phyloP scores from a whole-genome alignment of 1,140 invertebrate genomes.

The Drusus annulatus region DNA sequence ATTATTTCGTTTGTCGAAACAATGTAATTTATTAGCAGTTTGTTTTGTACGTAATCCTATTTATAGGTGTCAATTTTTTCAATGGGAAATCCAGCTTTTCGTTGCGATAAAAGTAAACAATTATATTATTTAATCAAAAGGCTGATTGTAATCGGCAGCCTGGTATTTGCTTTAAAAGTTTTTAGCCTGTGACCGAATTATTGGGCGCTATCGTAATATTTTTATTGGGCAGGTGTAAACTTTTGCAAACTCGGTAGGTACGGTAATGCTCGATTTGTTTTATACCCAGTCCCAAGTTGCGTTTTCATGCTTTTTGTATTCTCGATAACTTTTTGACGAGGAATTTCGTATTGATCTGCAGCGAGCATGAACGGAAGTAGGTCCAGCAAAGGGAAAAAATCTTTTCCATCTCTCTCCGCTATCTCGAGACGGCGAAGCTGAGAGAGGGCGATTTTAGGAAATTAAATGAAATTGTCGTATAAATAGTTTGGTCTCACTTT shows the following conservation, averaged over 20 bases:
- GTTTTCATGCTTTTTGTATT: slow-evolving; percentile 42
- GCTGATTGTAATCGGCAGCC: no score
- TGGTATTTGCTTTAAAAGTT: background rate
- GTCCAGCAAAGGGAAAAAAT: slow-evolving; percentile 1
- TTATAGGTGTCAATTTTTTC: no score
- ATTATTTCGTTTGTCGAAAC: no score
- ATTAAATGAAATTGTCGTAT: slow-evolving; percentile 47
- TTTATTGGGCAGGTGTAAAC: slow-evolving; percentile 5
- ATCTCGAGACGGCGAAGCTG: background rate
- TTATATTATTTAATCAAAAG: no score
- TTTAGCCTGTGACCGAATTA: slow-evolving; percentile 2
- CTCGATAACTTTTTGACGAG: slow-evolving; percentile 10
- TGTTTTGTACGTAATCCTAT: no score
- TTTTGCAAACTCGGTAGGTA: slow-evolving; percentile 6
- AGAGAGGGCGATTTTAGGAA: slow-evolving; percentile 11
- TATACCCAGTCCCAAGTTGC: background rate
- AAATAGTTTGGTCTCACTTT: slow-evolving; percentile 50
- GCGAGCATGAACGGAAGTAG: background rate
- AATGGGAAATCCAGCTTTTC: no score
- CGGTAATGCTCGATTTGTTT: slow-evolving; percentile 32
- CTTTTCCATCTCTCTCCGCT: slow-evolving; percentile 6
- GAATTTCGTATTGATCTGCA: background rate
- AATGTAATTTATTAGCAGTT: no score
- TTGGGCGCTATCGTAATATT: slow-evolving; percentile 1
- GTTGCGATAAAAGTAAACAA: no score